Evolutionary conservation across 1,140 invertebrate genomes (phyloP).

Genomic region (Mercenaria mercenaria): DNA sequence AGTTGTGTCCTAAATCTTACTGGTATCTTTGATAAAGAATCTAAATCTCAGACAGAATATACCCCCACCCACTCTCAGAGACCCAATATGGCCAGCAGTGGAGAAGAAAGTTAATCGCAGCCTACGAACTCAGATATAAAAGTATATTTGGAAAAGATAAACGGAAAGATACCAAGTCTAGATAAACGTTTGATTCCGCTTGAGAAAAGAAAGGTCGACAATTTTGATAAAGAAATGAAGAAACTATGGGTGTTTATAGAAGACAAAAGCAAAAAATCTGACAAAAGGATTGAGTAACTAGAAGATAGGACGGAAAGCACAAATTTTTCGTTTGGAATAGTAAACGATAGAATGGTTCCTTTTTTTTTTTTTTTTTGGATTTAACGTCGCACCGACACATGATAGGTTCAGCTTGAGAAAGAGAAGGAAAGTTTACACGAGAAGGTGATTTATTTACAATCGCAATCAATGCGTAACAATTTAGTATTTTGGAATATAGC

Average conservation of each 20-base stretch:
- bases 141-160: neutral
- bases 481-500: slow-evolving; percentile 12
- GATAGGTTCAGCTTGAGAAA: neutral
- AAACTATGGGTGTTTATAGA: neutral
- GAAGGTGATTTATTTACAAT: neutral
- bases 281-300: neutral
- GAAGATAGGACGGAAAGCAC: neutral
- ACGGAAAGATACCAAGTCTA: neutral
- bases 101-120: neutral
- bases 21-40: neutral
- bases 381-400: no score
- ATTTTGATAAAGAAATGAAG: slow-evolving; percentile 24
- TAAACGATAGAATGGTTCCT: neutral
- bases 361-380: no score
- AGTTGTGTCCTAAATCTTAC: neutral
- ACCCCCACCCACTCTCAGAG: neutral
- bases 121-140: neutral
- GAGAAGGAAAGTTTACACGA: neutral
- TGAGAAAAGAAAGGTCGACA: neutral
- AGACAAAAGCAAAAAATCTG: neutral
- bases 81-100: no score
- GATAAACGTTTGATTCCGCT: neutral
- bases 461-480: slow-evolving; percentile 32
- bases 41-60: neutral
- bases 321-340: neutral